Evolutionary conservation across 2,113 vertebrate genomes (phyloP).

Genomic region (Paraplagusia blochii): DNA sequence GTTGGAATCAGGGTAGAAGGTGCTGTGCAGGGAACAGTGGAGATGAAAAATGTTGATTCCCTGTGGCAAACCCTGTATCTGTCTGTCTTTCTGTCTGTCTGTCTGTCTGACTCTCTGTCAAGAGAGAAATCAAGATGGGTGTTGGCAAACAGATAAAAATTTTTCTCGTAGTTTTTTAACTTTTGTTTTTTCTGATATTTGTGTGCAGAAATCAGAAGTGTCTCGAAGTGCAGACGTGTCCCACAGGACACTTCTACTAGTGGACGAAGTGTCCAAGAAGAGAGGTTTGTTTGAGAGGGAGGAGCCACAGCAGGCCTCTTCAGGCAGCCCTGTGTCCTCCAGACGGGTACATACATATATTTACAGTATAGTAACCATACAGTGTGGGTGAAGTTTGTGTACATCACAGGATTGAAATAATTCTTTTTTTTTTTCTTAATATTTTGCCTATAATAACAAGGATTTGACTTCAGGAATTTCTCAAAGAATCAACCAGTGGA

Average conservation of each 20-base stretch:
- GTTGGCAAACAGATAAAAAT: too few relatives aligned
- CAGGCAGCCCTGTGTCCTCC: slow-evolving; percentile 27
- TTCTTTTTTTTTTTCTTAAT: background rate
- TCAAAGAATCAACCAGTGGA: slow-evolving; percentile 83
- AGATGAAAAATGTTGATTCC: too few relatives aligned
- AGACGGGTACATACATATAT: slow-evolving; percentile 68
- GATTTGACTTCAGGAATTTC: slow-evolving; percentile 79
- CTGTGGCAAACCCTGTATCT: too few relatives aligned
- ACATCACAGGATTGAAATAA: too few relatives aligned
- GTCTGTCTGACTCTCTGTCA: too few relatives aligned
- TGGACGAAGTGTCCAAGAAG: slow-evolving; percentile 86
- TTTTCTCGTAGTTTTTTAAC: background rate
- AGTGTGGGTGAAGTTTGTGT: too few relatives aligned
- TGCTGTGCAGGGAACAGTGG: too few relatives aligned
- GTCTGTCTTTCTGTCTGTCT: too few relatives aligned
- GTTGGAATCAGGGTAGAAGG: too few relatives aligned
- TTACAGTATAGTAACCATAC: too few relatives aligned
- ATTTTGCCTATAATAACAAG: slow-evolving; percentile 39
- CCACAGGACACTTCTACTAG: slow-evolving; percentile 74
- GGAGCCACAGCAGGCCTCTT: slow-evolving; percentile 25
- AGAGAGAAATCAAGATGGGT: too few relatives aligned
- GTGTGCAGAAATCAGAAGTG: slow-evolving; percentile 77
- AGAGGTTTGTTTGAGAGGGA: slow-evolving; percentile 86
- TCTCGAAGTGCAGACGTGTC: slow-evolving; percentile 61
- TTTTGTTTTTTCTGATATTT: background rate